A percentile compares a stretch with the other conserved stretches of the same genome.
phyloP scores from a whole-genome alignment of 2,113 vertebrate genomes.

The Poeciliopsis prolifica region DNA sequence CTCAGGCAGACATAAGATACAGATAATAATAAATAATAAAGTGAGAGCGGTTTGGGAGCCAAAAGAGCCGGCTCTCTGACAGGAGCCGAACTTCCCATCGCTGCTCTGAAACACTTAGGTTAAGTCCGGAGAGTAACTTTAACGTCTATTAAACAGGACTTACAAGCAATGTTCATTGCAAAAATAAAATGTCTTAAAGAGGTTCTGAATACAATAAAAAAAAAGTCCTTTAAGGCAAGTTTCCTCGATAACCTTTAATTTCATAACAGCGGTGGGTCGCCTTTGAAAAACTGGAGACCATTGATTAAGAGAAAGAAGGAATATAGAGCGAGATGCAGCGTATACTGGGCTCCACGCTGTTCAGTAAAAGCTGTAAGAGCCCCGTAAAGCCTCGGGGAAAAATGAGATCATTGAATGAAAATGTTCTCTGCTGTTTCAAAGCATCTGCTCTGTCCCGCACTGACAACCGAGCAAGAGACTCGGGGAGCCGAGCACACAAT shows the following conservation, averaged over 20 bases:
- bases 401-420: constrained; percentile 48
- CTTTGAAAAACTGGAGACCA: constrained; percentile 29
- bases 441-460: constrained; percentile 27
- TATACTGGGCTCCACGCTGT: constrained; percentile 26
- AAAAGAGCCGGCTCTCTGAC: no score
- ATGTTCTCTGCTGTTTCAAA: constrained; percentile 54
- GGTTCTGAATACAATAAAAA: constrained; percentile 44
- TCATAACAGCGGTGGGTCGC: constrained; percentile 31
- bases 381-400: constrained; percentile 33
- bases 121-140: constrained; percentile 24
- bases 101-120: constrained; percentile 29
- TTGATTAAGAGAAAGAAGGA: constrained; percentile 43
- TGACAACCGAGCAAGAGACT: constrained; percentile 30
- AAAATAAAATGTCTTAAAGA: constrained; percentile 33
- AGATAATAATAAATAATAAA: no score
- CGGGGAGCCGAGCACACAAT: constrained; percentile 22
- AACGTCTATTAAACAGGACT: constrained; percentile 20
- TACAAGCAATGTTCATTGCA: constrained; percentile 30
- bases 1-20: neutral
- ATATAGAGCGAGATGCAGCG: constrained; percentile 30
- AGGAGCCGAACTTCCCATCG: no score
- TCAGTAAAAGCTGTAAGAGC: constrained; percentile 38
- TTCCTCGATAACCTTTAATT: constrained; percentile 44
- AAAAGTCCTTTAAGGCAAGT: constrained; percentile 35
- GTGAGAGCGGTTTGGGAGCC: no score